Conservation (phyloP, 2,113 vertebrate genomes). For the Trichomycterus rosablanca region DNA sequence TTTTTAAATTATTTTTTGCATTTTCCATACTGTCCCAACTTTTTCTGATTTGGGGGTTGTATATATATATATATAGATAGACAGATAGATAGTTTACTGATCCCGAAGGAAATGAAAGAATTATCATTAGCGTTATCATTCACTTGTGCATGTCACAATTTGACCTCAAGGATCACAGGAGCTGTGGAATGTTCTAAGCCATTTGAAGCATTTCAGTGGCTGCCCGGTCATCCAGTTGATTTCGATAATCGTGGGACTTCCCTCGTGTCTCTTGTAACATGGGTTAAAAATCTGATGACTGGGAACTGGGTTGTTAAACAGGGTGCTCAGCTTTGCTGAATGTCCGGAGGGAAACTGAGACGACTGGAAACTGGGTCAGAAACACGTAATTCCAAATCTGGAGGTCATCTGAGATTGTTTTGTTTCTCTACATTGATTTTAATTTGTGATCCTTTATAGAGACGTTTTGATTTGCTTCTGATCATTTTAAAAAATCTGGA, state of each 20-base stretch:
- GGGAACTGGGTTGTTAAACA: constrained; percentile 8
- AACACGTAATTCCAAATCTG: constrained; percentile 6
- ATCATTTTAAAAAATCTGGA: too few relatives aligned
- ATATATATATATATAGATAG: too few relatives aligned
- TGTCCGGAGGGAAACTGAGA: constrained; percentile 20
- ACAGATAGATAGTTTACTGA: too few relatives aligned
- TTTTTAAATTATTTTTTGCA: too few relatives aligned
- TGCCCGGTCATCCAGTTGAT: constrained; percentile 58
- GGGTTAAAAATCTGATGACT: background rate
- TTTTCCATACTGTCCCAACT: too few relatives aligned
- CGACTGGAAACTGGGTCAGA: constrained; percentile 16
- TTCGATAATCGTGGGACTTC: constrained; percentile 36
- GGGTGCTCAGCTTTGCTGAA: constrained; percentile 27
- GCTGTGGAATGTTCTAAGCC: constrained; percentile 65
- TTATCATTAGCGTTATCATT: constrained; percentile 37
- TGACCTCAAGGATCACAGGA: constrained; percentile 52
- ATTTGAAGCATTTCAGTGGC: constrained; percentile 64
- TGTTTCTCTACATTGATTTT: too few relatives aligned
- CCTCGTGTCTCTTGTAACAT: background rate
- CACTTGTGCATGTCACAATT: constrained; percentile 31
- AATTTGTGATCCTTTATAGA: background rate
- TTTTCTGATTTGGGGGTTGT: too few relatives aligned
- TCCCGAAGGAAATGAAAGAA: too few relatives aligned
- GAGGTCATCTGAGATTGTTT: background rate
- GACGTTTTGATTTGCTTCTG: too few relatives aligned